Percentiles rank a stretch among this genome's conserved stretches.
phyloP scores from a whole-genome alignment of 2,113 vertebrate species.

The Potamarius usumacintae region DNA sequence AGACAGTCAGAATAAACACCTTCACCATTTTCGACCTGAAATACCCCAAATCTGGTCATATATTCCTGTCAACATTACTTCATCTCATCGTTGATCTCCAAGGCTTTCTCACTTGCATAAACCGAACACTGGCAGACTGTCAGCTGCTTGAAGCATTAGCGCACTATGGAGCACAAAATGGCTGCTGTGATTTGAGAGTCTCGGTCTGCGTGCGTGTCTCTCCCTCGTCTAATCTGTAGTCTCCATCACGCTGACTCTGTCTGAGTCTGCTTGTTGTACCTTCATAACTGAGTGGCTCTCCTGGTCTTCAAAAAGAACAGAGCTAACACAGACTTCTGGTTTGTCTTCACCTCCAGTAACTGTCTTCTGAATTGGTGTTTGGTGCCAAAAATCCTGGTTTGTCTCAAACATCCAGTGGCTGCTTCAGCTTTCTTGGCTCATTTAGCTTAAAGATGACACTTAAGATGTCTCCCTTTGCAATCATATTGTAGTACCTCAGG shows the following conservation, averaged over 20 bases:
- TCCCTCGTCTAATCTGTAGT: conserved; percentile 26
- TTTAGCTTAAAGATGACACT: conserved; percentile 23
- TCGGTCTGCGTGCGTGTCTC: not conserved
- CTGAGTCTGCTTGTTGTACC: conserved; percentile 23
- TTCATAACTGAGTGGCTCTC: conserved; percentile 15
- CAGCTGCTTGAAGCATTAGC: conserved; percentile 16
- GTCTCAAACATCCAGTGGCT: not conserved
- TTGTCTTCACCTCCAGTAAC: conserved; percentile 4
- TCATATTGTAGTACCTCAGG: not conserved
- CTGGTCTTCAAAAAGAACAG: not conserved
- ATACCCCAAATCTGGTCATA: not conserved
- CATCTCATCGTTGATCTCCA: not conserved
- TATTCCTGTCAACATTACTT: not conserved
- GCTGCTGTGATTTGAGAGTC: conserved; percentile 10
- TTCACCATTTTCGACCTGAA: not conserved
- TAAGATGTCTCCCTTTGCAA: not conserved
- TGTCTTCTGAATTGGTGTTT: not conserved
- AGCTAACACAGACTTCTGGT: not conserved
- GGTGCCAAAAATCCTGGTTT: not conserved
- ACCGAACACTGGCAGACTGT: not conserved
- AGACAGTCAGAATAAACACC: not conserved
- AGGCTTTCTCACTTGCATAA: not conserved
- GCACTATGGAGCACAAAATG: conserved; percentile 39
- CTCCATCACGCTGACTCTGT: conserved; percentile 4
- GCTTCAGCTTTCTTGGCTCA: not conserved